Conservation (phyloP, 2,888 invertebrate species). For the Cataglyphis albicans region DNA sequence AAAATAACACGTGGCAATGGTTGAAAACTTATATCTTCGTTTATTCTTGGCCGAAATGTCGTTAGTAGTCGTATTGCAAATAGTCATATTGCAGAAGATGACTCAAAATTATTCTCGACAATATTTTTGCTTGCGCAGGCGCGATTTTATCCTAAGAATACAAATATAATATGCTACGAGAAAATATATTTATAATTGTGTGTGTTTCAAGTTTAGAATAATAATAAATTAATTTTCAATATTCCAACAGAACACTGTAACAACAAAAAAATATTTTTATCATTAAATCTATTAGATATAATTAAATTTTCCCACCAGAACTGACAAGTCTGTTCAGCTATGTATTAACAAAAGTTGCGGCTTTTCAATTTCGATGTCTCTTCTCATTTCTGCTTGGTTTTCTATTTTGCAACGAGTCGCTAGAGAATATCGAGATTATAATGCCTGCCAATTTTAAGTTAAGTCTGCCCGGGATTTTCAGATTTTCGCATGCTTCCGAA, state of each 20-base stretch:
- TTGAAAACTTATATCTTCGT: slow-evolving; percentile 68
- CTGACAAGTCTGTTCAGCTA: slow-evolving; percentile 29
- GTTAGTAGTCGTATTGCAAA: slow-evolving; percentile 48
- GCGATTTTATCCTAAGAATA: not conserved
- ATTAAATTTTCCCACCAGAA: slow-evolving; percentile 6
- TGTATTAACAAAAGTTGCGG: not conserved
- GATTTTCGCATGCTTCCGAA: slow-evolving; percentile 43
- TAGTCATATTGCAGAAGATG: slow-evolving; percentile 32
- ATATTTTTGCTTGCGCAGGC: not conserved
- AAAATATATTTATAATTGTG: not conserved
- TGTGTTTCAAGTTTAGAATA: not conserved
- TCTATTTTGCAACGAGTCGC: slow-evolving; percentile 36
- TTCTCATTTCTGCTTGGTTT: slow-evolving; percentile 17
- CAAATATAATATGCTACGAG: not conserved
- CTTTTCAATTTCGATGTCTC: not conserved
- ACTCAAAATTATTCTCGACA: not conserved
- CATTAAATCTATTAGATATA: slow-evolving; percentile 5
- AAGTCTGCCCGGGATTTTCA: slow-evolving; percentile 58
- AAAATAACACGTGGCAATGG: slow-evolving; percentile 59
- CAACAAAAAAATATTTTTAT: slow-evolving; percentile 18
- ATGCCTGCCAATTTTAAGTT: slow-evolving; percentile 54
- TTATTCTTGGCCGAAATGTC: slow-evolving; percentile 65
- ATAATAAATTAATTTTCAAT: not conserved
- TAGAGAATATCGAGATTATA: slow-evolving; percentile 19
- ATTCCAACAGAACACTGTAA: not conserved